These are phyloP conservation scores for Catharus bicknelli DNA, from an alignment of 2,113 vertebrate species.

Conservation along the genomic window DNA sequence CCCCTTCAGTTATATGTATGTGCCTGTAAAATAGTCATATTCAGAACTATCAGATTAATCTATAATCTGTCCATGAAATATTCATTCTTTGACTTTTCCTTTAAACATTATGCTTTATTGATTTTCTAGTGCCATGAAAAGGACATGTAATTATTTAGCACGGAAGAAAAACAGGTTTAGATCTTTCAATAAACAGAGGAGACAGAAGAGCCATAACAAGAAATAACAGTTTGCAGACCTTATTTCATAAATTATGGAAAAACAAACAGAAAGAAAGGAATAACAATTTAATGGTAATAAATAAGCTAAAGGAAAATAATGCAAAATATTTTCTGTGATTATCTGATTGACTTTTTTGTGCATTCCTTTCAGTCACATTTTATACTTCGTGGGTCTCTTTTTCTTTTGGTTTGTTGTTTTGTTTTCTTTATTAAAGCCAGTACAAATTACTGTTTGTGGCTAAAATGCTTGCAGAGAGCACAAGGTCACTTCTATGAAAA, in stretches of 20 bases:
- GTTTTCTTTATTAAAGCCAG: background rate
- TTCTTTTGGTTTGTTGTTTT: background rate
- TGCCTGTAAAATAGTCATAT: background rate
- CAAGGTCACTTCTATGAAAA: background rate
- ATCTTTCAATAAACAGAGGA: background rate
- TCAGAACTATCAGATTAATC: background rate
- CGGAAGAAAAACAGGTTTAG: background rate
- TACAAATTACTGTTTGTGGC: background rate
- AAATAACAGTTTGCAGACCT: background rate
- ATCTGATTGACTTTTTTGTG: background rate
- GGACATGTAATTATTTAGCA: conserved; percentile 31
- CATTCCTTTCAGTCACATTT: background rate
- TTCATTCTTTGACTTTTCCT: conserved; percentile 28
- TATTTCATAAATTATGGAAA: background rate
- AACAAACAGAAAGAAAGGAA: background rate
- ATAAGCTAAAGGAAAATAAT: background rate
- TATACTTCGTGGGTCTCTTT: background rate
- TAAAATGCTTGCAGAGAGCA: background rate
- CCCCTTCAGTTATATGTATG: background rate
- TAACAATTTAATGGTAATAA: background rate
- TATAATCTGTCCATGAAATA: conserved; percentile 8
- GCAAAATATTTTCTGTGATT: background rate
- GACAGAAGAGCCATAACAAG: background rate
- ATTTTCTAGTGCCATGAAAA: conserved; percentile 30
- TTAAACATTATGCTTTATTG: conserved; percentile 8